These are phyloP conservation scores for Otolemur garnettii DNA, from an alignment of 2,113 vertebrate species.

Conservation along the genomic window DNA sequence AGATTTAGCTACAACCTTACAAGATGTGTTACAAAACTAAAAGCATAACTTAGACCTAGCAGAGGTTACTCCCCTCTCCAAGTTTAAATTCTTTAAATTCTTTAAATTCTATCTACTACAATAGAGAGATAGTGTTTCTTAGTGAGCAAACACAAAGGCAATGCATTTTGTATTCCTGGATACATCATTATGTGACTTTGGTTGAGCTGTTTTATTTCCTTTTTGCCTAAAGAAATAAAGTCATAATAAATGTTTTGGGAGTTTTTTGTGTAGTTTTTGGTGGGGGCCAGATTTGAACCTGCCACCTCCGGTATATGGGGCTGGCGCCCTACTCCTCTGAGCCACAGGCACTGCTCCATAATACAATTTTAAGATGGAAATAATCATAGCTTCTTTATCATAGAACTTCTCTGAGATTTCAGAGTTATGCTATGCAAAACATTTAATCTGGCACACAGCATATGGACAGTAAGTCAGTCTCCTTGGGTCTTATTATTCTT, in stretches of 20 bases:
- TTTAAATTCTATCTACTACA: not conserved
- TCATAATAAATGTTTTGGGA: not conserved
- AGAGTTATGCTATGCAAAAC: not conserved
- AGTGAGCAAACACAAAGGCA: not conserved
- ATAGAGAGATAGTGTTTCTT: not conserved
- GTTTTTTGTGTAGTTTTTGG: too few relatives aligned
- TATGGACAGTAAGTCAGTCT: not conserved
- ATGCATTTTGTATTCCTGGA: not conserved
- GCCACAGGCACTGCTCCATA: too few relatives aligned
- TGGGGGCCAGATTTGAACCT: too few relatives aligned
- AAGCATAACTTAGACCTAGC: not conserved
- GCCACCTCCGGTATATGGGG: too few relatives aligned
- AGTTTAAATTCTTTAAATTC: not conserved
- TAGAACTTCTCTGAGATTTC: not conserved
- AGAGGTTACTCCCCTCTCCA: not conserved
- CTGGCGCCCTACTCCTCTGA: too few relatives aligned
- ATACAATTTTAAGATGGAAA: not conserved
- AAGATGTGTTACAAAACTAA: not conserved
- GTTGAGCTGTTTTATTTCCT: not conserved
- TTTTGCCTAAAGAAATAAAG: slow-evolving; percentile 17
- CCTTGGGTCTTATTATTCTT: not conserved
- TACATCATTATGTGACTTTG: not conserved
- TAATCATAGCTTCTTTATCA: not conserved
- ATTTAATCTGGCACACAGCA: not conserved
- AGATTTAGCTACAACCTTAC: not conserved